phyloP scores from a whole-genome alignment of 2,113 vertebrate genomes.

The Mungos mungo region DNA sequence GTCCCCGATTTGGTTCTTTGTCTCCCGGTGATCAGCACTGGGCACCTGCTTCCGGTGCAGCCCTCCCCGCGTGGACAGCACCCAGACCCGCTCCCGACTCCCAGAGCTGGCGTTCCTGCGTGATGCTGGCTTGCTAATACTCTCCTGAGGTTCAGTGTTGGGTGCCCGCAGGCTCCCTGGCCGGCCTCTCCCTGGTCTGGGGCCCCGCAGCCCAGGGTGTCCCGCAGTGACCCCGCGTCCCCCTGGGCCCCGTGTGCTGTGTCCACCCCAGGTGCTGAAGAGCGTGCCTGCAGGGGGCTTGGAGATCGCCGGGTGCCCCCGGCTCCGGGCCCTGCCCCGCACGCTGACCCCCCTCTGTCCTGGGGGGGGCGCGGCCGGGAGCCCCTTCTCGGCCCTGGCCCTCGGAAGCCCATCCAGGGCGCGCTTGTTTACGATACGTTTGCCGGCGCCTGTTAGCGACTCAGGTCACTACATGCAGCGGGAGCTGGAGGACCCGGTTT shows the following conservation, averaged over 20 bases:
- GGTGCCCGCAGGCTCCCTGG: background rate
- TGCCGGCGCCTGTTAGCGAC: background rate
- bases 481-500: background rate
- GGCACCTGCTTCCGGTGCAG: background rate
- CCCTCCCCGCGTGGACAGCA: background rate
- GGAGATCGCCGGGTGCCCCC: background rate
- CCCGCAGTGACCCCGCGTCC: background rate
- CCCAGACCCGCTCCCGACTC: background rate
- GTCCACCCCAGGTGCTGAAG: background rate
- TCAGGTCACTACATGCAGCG: background rate
- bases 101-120: background rate
- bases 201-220: background rate
- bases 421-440: background rate
- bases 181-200: background rate
- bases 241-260: background rate
- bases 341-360: background rate
- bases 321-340: background rate
- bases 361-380: background rate
- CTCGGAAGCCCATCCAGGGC: too few species aligned
- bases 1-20: background rate
- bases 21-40: background rate
- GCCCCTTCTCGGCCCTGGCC: background rate
- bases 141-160: background rate
- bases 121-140: background rate
- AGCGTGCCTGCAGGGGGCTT: background rate